phyloP scores from a whole-genome alignment of 2,113 vertebrate genomes.

The Martes martes region DNA sequence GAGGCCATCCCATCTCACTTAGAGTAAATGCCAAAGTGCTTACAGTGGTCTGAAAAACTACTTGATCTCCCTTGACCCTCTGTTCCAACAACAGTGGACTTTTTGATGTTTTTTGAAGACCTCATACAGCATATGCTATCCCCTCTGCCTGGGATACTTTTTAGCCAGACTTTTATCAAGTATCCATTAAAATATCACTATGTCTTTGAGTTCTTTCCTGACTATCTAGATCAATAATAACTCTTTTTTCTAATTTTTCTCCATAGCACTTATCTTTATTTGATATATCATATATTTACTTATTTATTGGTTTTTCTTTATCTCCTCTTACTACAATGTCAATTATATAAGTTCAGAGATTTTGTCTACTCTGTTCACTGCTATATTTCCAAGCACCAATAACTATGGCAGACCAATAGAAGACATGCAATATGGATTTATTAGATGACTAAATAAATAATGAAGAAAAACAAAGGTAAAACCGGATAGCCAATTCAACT shows the following conservation, averaged over 20 bases:
- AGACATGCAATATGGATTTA: background rate
- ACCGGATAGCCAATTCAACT: background rate
- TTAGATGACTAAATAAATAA: background rate
- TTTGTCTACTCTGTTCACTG: background rate
- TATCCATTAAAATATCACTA: background rate
- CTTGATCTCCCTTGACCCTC: background rate
- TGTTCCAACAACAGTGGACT: background rate
- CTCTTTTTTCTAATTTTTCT: background rate
- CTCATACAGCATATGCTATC: background rate
- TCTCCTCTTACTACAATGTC: background rate
- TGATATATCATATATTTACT: background rate
- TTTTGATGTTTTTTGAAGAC: background rate
- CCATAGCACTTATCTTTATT: background rate
- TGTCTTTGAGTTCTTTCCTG: background rate
- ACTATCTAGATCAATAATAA: background rate
- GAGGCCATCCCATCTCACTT: background rate
- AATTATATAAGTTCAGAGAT: background rate
- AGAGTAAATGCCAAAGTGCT: background rate
- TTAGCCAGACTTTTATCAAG: background rate
- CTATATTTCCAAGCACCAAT: background rate
- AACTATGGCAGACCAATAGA: background rate
- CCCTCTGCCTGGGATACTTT: background rate
- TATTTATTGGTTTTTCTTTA: background rate
- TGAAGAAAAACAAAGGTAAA: background rate
- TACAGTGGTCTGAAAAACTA: background rate